phyloP scores from a whole-genome alignment of 2,888 invertebrate species.

The Leptinotarsa peninsularis region DNA sequence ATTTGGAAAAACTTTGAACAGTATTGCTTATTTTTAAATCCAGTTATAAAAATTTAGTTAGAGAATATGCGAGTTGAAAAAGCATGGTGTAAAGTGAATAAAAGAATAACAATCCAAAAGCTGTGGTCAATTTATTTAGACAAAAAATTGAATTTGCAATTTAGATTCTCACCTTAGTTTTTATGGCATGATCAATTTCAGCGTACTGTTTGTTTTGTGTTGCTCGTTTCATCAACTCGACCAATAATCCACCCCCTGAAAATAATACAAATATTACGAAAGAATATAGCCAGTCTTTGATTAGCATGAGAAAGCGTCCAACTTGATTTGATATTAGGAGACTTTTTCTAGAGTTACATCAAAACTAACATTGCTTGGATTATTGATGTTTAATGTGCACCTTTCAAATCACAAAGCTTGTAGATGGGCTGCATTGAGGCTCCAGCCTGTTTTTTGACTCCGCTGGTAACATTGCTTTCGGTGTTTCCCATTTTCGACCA shows the following conservation, averaged over 20 bases:
- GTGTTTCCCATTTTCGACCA: constrained; percentile 80
- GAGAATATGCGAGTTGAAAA: no score
- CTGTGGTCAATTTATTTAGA: neutral
- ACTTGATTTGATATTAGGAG: no score
- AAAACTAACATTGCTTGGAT: no score
- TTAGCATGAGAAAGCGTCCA: no score
- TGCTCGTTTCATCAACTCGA: constrained; percentile 93
- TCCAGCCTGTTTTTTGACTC: constrained; percentile 95
- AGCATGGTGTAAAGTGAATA: no score
- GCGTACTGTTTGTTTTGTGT: constrained; percentile 90
- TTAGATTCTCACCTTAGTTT: constrained; percentile 73
- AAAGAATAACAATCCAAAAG: no score
- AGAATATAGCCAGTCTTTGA: no score
- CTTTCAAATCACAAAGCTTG: constrained; percentile 91
- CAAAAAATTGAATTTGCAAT: neutral
- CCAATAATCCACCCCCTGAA: constrained; percentile 88
- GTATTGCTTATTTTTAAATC: no score
- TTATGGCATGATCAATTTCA: constrained; percentile 92
- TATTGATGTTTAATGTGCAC: constrained; percentile 62
- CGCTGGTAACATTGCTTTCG: constrained; percentile 90
- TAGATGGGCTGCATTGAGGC: constrained; percentile 86
- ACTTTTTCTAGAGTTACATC: no score
- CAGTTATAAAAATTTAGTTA: no score
- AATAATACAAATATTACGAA: constrained; percentile 27
- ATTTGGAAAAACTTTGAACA: no score